phyloP scores from a whole-genome alignment of 2,797 vertebrate genomes.

The Sylvilagus floridanus region DNA sequence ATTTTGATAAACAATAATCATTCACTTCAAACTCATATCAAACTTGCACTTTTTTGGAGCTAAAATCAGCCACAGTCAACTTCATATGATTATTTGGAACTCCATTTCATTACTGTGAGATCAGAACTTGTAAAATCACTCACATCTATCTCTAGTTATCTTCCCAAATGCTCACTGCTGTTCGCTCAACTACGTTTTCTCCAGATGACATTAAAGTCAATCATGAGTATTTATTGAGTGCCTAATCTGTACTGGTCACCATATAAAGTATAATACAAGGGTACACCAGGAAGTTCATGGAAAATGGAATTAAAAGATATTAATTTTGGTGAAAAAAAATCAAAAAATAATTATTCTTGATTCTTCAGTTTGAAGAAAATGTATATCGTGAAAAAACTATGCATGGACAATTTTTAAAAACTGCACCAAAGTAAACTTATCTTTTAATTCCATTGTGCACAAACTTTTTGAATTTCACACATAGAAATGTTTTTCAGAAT shows the following conservation, averaged over 20 bases:
- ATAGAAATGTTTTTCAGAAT: not conserved
- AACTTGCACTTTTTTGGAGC: slow-evolving; percentile 73
- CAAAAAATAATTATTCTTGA: too few relatives aligned
- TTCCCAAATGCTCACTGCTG: slow-evolving; percentile 27
- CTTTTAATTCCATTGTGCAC: too few relatives aligned
- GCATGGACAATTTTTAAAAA: too few relatives aligned
- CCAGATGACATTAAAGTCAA: slow-evolving; percentile 15
- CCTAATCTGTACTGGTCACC: not conserved
- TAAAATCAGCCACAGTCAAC: slow-evolving; percentile 65
- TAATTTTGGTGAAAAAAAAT: too few relatives aligned
- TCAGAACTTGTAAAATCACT: slow-evolving; percentile 80
- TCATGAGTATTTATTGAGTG: slow-evolving; percentile 30
- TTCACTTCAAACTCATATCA: slow-evolving; percentile 77
- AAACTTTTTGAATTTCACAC: too few relatives aligned
- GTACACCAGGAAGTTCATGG: too few relatives aligned
- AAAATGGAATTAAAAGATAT: too few relatives aligned
- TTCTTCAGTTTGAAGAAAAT: too few relatives aligned
- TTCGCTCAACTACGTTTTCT: slow-evolving; percentile 57
- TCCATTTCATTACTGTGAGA: slow-evolving; percentile 81
- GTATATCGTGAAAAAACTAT: too few relatives aligned
- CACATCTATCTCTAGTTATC: slow-evolving; percentile 48
- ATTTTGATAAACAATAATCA: slow-evolving; percentile 63
- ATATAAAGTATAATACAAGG: slow-evolving; percentile 29
- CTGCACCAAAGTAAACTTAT: too few relatives aligned
- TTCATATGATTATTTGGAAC: slow-evolving; percentile 82